Evolutionary conservation across 2,797 vertebrate genomes (phyloP).

Genomic region (Sebastes variabilis): DNA sequence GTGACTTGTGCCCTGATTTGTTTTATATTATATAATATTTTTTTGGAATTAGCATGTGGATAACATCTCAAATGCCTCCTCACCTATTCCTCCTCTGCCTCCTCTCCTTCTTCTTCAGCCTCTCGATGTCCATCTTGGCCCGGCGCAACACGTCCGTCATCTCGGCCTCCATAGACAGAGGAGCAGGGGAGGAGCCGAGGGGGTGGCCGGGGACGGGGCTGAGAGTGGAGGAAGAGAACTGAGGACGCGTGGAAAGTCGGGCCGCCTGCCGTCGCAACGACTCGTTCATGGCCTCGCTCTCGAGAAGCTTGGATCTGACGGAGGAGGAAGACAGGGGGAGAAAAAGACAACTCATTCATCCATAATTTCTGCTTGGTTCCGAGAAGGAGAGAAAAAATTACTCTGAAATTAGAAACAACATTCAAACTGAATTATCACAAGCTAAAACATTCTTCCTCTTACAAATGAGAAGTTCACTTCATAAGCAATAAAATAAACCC

Average conservation of each 20-base stretch:
- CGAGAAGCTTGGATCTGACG: slow-evolving; percentile 91
- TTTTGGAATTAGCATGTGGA: background rate
- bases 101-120: slow-evolving; percentile 92
- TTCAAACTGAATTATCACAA: background rate
- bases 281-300: slow-evolving; percentile 97
- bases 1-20: background rate
- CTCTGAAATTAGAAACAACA: background rate
- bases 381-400: background rate
- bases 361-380: background rate
- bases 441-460: background rate
- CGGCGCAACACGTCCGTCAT: slow-evolving; percentile 89
- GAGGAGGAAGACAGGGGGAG: background rate
- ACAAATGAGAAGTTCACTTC: background rate
- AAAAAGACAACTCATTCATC: background rate
- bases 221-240: slow-evolving; percentile 69
- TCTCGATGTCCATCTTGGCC: slow-evolving; percentile 94
- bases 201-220: slow-evolving; percentile 72
- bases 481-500: background rate
- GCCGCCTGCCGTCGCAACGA: slow-evolving; percentile 89
- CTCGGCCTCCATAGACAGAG: slow-evolving; percentile 86
- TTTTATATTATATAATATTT: background rate
- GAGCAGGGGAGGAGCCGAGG: slow-evolving; percentile 80
- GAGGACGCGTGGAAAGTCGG: slow-evolving; percentile 81
- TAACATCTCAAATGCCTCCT: slow-evolving; percentile 1
- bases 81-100: slow-evolving; percentile 92